Percentiles rank a stretch among this genome's conserved stretches.
phyloP scores from a whole-genome alignment of 2,797 vertebrate genomes.

The Oceanodroma leucorhoa region DNA sequence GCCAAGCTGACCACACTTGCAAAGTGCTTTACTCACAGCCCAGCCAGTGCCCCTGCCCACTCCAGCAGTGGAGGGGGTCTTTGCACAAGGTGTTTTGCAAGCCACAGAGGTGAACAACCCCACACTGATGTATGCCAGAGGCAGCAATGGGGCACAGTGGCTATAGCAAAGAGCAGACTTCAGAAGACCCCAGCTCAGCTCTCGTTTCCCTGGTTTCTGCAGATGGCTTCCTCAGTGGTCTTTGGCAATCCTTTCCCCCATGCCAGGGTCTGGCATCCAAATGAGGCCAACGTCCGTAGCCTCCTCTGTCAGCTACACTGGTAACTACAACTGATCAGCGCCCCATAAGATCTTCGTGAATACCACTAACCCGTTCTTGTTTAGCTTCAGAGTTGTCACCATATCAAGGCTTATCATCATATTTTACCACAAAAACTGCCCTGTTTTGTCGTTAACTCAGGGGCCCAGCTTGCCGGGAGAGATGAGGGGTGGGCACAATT shows the following conservation, averaged over 20 bases:
- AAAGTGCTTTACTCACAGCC: background rate
- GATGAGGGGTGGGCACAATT: fast-evolving
- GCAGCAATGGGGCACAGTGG: background rate
- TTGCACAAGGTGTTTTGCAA: background rate
- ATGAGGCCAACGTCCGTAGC: background rate
- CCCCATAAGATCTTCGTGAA: background rate
- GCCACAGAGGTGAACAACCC: background rate
- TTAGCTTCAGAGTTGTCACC: background rate
- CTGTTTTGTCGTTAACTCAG: fast-evolving
- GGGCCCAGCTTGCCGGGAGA: background rate
- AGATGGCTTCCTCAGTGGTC: background rate
- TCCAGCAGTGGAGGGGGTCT: background rate
- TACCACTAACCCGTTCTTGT: background rate
- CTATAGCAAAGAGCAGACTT: background rate
- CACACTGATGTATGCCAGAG: background rate
- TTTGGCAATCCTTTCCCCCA: background rate
- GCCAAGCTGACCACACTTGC: fast-evolving
- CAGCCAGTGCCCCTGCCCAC: fast-evolving
- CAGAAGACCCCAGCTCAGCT: background rate
- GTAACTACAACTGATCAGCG: background rate
- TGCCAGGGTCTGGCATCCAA: background rate
- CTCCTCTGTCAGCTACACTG: background rate
- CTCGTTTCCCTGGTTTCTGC: background rate
- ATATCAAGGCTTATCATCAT: background rate
- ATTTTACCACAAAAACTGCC: background rate